These are phyloP conservation scores for Dicerorhinus sumatrensis DNA, from an alignment of 2,113 vertebrate genomes.

Conservation along the genomic window DNA sequence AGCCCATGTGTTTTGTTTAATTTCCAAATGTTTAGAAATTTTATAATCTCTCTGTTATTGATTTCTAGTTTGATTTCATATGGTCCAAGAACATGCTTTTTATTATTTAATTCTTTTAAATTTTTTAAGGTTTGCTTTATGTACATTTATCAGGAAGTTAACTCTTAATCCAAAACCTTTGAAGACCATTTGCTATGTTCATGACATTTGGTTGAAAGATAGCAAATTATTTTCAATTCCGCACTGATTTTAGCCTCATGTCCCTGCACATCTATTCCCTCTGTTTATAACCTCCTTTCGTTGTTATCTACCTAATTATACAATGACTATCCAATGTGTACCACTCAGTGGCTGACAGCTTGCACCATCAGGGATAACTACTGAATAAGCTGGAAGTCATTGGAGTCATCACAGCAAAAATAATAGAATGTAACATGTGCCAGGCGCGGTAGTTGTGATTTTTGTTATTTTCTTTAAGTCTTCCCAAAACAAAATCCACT, in stretches of 20 bases:
- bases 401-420: not conserved
- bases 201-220: not conserved
- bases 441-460: not conserved
- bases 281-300: not conserved
- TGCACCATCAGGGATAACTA: not conserved
- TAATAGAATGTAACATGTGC: not conserved
- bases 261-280: not conserved
- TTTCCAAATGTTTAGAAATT: too few species aligned
- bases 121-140: too few species aligned
- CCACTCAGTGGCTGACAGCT: not conserved
- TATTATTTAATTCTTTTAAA: too few species aligned
- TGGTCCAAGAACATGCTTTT: too few species aligned
- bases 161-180: not conserved
- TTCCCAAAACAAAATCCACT: not conserved
- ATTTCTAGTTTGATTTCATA: too few species aligned
- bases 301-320: not conserved
- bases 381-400: not conserved
- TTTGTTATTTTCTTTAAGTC: not conserved
- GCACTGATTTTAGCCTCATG: not conserved
- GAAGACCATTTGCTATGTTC: not conserved
- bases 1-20: too few species aligned
- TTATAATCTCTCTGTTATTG: too few species aligned
- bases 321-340: not conserved
- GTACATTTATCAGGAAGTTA: not conserved
- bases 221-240: not conserved